phyloP scores from a whole-genome alignment of 2,888 invertebrate species.

The Exephanes ischioxanthus region DNA sequence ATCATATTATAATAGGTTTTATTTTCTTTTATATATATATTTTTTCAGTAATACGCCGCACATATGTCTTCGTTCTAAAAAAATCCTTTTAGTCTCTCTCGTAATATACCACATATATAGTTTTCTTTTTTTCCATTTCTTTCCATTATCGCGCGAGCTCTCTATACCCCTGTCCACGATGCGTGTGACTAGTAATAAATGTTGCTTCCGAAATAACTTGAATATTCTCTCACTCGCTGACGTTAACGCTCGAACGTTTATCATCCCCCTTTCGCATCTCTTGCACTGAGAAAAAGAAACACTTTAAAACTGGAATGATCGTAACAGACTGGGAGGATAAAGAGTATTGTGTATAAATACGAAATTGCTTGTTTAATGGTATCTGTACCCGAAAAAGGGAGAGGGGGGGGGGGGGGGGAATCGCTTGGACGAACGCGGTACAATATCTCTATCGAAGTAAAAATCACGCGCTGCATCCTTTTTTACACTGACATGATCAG shows the following conservation, averaged over 20 bases:
- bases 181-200: conserved; percentile 82
- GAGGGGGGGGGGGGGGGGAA: conserved; percentile 28
- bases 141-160: conserved; percentile 65
- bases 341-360: conserved; percentile 68
- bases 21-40: conserved; percentile 31
- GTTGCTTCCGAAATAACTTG: conserved; percentile 81
- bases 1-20: conserved; percentile 72
- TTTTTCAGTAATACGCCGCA: conserved; percentile 46
- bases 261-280: conserved; percentile 51
- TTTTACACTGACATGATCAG: not conserved
- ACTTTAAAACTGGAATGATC: conserved; percentile 79
- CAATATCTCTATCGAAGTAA: conserved; percentile 54
- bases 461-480: conserved; percentile 32
- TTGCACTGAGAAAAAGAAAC: conserved; percentile 64
- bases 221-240: conserved; percentile 73
- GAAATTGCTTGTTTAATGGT: conserved; percentile 12
- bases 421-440: conserved; percentile 46
- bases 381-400: conserved; percentile 53
- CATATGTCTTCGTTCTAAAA: conserved; percentile 32
- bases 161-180: conserved; percentile 75
- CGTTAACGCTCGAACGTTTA: not conserved
- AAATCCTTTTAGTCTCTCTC: conserved; percentile 21
- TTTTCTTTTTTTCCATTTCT: conserved; percentile 46
- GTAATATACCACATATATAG: conserved; percentile 8
- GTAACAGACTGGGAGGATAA: conserved; percentile 73